Evolutionary conservation across 2,113 vertebrate species (phyloP), one percentile per base, ranked within the genome.

Genomic region (Onychorhynchus coronatus): DNA sequence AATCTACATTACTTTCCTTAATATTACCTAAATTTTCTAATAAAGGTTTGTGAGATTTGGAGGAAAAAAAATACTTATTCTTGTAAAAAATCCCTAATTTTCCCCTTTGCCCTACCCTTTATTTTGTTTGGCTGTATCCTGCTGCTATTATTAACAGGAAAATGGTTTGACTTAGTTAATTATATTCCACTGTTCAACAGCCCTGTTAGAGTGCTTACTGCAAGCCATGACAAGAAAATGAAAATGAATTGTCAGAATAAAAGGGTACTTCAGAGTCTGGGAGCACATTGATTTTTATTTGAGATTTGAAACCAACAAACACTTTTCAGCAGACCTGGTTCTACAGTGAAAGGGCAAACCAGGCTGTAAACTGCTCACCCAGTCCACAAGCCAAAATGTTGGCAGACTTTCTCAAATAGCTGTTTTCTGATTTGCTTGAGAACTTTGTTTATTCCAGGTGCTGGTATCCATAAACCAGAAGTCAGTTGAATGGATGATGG

Each of bases 161-260:
- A 91, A 82, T 85, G 11, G 25, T 93, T 95, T 91, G 37, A 22
- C 85, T 94, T 90, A 49, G 3, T n/a, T 94, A 92, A 97, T 96
- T 96, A 79, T 61, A 58, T 55, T 55, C 25, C 58, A 33, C 11
- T 22, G 49, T 93, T 90, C 82, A 93, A 46, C 50, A 72, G 22
- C 80, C 55, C 35, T 73, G 50, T 39, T 82, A 37, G 88, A 93
- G 72, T 88, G 85, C 88, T 92, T 24, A 4, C 23, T 13, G 61
- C 83, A 86, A 91, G 53, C 80, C 81, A 35, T 19, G 77, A 83
- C 95, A 85, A 95, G 85, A 83, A 88, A 93, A 95, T 49, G 50
- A 85, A 85, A 86, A 95, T 73, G 28, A 35, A 2, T 65, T 95
- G 84, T 92, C 72, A 88, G 67, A 78, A 52, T 33, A 91, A 81